Conservation (phyloP, 2,797 vertebrate genomes). For the Calcarius lapponicus region DNA sequence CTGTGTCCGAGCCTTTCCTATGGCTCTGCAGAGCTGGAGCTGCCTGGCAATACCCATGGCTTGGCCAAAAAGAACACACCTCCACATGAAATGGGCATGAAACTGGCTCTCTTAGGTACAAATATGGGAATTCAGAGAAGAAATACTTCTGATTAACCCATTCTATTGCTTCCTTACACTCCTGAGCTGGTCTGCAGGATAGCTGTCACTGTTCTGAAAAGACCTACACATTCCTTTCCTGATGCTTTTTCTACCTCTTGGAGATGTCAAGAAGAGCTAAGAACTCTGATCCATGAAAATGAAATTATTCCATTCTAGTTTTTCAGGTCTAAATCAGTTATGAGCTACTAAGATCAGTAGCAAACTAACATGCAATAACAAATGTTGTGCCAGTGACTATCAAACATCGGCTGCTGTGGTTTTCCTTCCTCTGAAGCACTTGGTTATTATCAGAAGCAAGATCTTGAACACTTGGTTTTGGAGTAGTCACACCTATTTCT, state of each 20-base stretch:
- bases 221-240: neutral
- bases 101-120: neutral
- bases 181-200: neutral
- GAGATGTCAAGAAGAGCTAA: neutral
- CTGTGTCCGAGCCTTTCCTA: neutral
- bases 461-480: neutral
- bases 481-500: neutral
- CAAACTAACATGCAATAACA: neutral
- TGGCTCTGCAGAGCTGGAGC: neutral
- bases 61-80: neutral
- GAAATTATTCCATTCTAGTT: neutral
- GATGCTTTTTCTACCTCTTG: neutral
- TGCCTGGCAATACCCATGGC: neutral
- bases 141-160: neutral
- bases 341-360: neutral
- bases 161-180: neutral
- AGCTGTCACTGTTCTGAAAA: neutral
- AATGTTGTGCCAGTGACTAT: neutral
- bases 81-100: neutral
- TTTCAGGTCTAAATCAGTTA: neutral
- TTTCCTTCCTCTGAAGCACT: conserved; percentile 34
- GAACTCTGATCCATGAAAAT: neutral
- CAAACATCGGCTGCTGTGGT: neutral
- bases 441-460: neutral
- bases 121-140: neutral